Conservation (phyloP, 1,140 invertebrate species). For the Leptinotarsa defecta region DNA sequence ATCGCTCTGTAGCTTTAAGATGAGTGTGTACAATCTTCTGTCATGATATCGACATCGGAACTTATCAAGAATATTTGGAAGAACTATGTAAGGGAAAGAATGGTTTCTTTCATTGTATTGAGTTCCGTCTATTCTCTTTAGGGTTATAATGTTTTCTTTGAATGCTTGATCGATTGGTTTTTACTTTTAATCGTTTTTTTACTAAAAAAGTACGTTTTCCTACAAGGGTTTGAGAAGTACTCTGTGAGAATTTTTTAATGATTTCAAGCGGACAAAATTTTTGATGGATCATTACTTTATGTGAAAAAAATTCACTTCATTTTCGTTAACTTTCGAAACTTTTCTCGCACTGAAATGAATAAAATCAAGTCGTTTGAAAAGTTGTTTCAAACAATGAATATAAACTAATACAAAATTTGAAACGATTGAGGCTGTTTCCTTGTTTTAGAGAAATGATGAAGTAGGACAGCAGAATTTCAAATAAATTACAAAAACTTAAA, state of each 20-base stretch:
- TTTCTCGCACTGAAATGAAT: too few relatives aligned
- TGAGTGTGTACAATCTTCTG: too few relatives aligned
- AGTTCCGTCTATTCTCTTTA: constrained; percentile 20
- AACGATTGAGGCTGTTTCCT: too few relatives aligned
- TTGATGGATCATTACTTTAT: constrained; percentile 14
- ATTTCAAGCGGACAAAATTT: constrained; percentile 21
- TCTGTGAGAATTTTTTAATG: constrained; percentile 28
- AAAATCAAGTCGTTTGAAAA: too few relatives aligned
- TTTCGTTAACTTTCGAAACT: too few relatives aligned
- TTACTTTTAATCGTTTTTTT: constrained; percentile 30
- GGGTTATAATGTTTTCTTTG: constrained; percentile 24
- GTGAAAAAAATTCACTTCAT: neutral
- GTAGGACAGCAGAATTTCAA: too few relatives aligned
- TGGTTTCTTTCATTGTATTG: constrained; percentile 27
- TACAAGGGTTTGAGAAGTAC: constrained; percentile 10
- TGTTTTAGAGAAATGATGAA: too few relatives aligned
- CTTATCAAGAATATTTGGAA: neutral
- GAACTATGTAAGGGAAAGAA: constrained; percentile 8
- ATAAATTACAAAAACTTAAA: too few relatives aligned
- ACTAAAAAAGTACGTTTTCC: neutral
- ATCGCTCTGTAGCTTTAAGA: too few relatives aligned
- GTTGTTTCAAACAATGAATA: too few relatives aligned
- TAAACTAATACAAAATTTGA: too few relatives aligned
- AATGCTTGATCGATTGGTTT: constrained; percentile 23
- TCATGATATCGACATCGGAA: neutral